A percentile compares a stretch with the other conserved stretches of the same genome.
These are phyloP conservation scores for Chrysocyon brachyurus DNA, from an alignment of 2,797 vertebrate genomes.

Conservation along the genomic window DNA sequence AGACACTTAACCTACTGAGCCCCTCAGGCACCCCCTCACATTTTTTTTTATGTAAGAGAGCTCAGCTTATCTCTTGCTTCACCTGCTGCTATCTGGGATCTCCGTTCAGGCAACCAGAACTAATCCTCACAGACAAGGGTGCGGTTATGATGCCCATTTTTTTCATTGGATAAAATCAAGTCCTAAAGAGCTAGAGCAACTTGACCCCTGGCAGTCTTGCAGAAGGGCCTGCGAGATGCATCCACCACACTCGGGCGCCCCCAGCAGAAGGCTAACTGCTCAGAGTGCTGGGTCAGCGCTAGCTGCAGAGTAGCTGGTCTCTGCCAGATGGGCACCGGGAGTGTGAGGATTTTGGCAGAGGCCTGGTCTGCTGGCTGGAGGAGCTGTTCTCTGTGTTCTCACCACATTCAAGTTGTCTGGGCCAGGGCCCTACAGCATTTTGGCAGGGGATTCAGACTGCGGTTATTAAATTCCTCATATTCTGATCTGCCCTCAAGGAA, in stretches of 20 bases:
- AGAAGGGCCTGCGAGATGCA: not conserved
- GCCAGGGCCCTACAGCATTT: constrained; percentile 12
- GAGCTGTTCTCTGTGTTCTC: constrained; percentile 20
- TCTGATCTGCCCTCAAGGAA: constrained; percentile 68
- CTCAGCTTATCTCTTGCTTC: not conserved
- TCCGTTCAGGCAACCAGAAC: not conserved
- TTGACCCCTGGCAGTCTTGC: not conserved
- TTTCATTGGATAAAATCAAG: not conserved
- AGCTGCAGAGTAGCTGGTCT: not conserved
- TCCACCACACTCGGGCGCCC: not conserved
- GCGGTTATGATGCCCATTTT: not conserved
- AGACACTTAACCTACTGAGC: not conserved
- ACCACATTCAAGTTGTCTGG: constrained; percentile 28
- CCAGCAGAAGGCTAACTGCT: not conserved
- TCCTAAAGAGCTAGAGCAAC: not conserved
- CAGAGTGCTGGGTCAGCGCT: not conserved
- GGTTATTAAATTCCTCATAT: constrained; percentile 75
- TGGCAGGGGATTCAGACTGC: not conserved
- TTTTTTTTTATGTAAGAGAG: not conserved
- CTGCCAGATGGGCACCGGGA: constrained; percentile 34
- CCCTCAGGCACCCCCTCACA: rapidly evolving
- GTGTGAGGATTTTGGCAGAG: constrained; percentile 6
- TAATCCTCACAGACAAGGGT: not conserved
- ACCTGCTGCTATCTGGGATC: not conserved
- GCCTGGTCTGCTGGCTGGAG: not conserved